Conservation (phyloP, 2,888 invertebrate genomes). For the Drosophila atripex region DNA sequence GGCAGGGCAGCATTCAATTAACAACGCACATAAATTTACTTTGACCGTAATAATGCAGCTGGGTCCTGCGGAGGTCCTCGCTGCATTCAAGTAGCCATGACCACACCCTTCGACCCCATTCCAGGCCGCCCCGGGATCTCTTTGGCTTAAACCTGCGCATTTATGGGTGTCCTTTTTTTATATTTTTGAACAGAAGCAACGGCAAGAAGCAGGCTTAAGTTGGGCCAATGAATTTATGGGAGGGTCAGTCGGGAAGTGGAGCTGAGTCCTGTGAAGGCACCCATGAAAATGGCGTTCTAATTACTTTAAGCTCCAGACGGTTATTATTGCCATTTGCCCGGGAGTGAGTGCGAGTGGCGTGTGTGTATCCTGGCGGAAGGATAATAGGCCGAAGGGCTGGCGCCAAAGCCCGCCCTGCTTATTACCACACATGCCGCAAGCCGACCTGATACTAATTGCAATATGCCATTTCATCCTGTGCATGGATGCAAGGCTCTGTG, state of each 20-base stretch:
- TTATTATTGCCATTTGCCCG: slow-evolving; percentile 57
- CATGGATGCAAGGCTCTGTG: slow-evolving; percentile 23
- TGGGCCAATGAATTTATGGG: slow-evolving; percentile 64
- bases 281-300: slow-evolving; percentile 66
- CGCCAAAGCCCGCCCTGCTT: slow-evolving; percentile 39
- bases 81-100: slow-evolving; percentile 9
- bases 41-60: slow-evolving; percentile 75
- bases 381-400: slow-evolving; percentile 29
- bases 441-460: slow-evolving; percentile 68
- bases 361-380: slow-evolving; percentile 32
- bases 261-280: slow-evolving; percentile 14
- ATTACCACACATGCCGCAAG: slow-evolving; percentile 62
- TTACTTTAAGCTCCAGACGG: slow-evolving; percentile 73
- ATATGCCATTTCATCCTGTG: slow-evolving; percentile 71
- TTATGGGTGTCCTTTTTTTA: slow-evolving; percentile 36
- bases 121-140: slow-evolving; percentile 41
- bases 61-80: slow-evolving; percentile 52
- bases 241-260: slow-evolving; percentile 11
- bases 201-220: slow-evolving; percentile 59
- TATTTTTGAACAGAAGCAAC: slow-evolving; percentile 42
- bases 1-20: slow-evolving; percentile 69
- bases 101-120: slow-evolving; percentile 9
- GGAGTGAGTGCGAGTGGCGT: background rate
- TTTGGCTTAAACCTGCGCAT: slow-evolving; percentile 71
- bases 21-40: slow-evolving; percentile 73